Conservation (phyloP, 2,888 invertebrate genomes). For the Malachius bipustulatus region DNA sequence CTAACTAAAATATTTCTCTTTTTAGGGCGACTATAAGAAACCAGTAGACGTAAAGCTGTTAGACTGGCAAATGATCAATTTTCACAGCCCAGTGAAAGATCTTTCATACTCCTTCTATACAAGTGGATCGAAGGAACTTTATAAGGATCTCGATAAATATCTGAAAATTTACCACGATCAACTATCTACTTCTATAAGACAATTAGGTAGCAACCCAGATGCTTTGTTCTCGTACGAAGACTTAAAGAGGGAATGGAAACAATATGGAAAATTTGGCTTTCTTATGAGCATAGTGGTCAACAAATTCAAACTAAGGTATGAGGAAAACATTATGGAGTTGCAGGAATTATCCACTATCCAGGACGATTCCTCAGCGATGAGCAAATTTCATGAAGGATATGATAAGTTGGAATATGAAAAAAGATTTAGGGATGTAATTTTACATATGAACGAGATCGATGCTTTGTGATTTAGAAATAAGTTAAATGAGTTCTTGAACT, state of each 20-base stretch:
- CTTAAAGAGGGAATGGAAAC: neutral
- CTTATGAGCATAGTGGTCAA: no score
- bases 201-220: neutral
- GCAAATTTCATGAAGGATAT: no score
- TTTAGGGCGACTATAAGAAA: neutral
- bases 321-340: no score
- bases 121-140: neutral
- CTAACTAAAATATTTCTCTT: conserved; percentile 1
- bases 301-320: no score
- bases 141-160: neutral
- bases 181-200: neutral
- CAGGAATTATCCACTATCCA: no score
- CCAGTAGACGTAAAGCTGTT: neutral
- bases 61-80: neutral
- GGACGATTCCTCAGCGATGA: no score
- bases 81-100: neutral
- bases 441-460: conserved; percentile 1
- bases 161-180: neutral
- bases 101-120: neutral
- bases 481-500: no score
- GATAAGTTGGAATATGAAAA: neutral
- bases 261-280: neutral
- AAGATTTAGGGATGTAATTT: neutral
- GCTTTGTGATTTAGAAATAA: no score
- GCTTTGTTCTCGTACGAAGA: neutral